Base-by-base conservation (phyloP, 2,797 vertebrate genomes). In the Pterois miles region DNA sequence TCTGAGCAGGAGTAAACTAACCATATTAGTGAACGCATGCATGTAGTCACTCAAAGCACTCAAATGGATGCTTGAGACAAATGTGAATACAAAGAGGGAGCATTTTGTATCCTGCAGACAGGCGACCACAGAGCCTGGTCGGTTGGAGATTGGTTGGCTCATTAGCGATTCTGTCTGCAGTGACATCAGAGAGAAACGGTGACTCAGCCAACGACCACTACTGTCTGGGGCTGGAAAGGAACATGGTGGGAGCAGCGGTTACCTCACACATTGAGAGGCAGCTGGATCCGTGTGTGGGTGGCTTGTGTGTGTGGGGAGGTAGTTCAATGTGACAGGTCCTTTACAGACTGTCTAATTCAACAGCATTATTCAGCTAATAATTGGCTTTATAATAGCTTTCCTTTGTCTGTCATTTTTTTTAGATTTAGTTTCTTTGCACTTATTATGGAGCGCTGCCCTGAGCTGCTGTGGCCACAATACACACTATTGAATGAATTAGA, bases 81-180 rank as follows among this genome's bases (percentile, higher is more conserved):
- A n/a, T 10, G 8, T 13, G 64, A 58, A 54, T 65, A 43, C 46
- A 71, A 50, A 70, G 23, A 57, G n/a, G 33, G 3, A 48, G 16
- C 5, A 23, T 70, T 73, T 46, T 4, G 8, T 31, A 8, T 18
- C 22, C 58, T 36, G 33, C 43, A 68, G 78, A 74, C 60, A 54
- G 29, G 4, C 1, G 8, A 52, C 52, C 71, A 46, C 53, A 38
- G 27, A 59, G 56, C 34, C 53, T 4, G 59, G 58, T 43, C 2
- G 4, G 71, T 6, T 56, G 80, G 74, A 83, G 67, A 72, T 74
- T 29, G 57, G 8, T 50, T 29, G 65, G 70, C 68, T 86, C 80
- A 81, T 91, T 80, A 89, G 74, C 11, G 48, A 85, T 87, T 86
- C 82, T 88, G 71, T 84, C 86, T 89, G 87, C 82, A 29, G 79